These are phyloP conservation scores for Morus bassanus DNA, from an alignment of 2,797 vertebrate species.

Conservation along the genomic window DNA sequence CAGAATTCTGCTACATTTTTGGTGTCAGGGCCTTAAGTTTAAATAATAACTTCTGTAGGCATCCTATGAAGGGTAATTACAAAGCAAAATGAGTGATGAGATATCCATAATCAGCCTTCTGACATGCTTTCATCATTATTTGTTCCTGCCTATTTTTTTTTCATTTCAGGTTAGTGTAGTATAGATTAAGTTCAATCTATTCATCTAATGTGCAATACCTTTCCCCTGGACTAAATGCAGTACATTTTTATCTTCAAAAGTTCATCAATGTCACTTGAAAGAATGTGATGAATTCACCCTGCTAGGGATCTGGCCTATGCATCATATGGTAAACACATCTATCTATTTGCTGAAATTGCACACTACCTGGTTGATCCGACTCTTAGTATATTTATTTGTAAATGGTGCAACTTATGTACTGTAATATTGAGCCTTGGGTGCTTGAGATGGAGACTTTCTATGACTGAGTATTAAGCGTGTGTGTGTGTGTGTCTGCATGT, in stretches of 20 bases:
- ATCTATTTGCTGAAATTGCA: not conserved
- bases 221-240: not conserved
- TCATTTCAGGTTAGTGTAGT: not conserved
- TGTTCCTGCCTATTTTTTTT: not conserved
- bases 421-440: not conserved
- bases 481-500: not conserved
- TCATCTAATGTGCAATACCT: not conserved
- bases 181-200: not conserved
- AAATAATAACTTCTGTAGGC: not conserved
- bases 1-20: not conserved
- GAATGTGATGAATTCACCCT: not conserved
- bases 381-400: not conserved
- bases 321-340: not conserved
- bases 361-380: not conserved
- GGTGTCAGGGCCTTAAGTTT: not conserved
- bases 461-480: not conserved
- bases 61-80: not conserved
- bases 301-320: not conserved
- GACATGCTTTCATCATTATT: not conserved
- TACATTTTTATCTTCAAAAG: not conserved
- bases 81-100: not conserved
- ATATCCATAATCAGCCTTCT: not conserved
- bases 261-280: not conserved
- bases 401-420: not conserved
- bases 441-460: not conserved